Evolutionary conservation across 1,140 invertebrate genomes (phyloP), one percentile per base, ranked within the genome.

Genomic region (Lordiphosa clarofinis): DNA sequence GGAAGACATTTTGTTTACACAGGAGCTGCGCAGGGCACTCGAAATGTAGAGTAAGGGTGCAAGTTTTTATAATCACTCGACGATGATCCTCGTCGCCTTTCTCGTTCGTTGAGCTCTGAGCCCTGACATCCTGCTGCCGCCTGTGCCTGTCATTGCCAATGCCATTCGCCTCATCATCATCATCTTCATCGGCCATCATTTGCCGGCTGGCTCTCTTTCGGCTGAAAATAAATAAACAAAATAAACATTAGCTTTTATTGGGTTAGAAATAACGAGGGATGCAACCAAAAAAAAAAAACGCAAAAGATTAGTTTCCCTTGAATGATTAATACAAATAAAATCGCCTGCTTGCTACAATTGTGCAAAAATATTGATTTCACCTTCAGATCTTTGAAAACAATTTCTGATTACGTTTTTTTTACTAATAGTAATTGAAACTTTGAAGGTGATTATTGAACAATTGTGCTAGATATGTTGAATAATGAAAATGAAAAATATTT

Each of bases 161-260:
- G 19, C 28, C 56, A 58, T 21, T 21, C 21, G 21, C 15, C 11
- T 35, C 47, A 54, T 21, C 13, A 19, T 15, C 31, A 39, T 62
- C 48, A 55, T 24, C 13, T 11, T 15, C 31, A 39, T 62, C 59
- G 46, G 39, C 60, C 60, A 62, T 62, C 49, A 33, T 46, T 28
- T 1, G 37, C 8, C 31, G 4, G 12, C 37, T 31, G 11, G 9
- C 15, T 31, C 21, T 38, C 13, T 38, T 7, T 42, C 11, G 33
- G 42, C 21, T 44, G 6, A 21, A 7, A 39, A 28, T 28, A 28
- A 28, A 28, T 28, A 39, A 39, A 15, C 15, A 43, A 58, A 69
- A 69, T 39, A 62, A 73, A 73, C 65, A 73, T 73, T 73, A 47
- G 71, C 59, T 72, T 66, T 72, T 66, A 68, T 68, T 72, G 60